Evolutionary conservation across 2,797 vertebrate species (phyloP).

Genomic region (Myotis myotis): DNA sequence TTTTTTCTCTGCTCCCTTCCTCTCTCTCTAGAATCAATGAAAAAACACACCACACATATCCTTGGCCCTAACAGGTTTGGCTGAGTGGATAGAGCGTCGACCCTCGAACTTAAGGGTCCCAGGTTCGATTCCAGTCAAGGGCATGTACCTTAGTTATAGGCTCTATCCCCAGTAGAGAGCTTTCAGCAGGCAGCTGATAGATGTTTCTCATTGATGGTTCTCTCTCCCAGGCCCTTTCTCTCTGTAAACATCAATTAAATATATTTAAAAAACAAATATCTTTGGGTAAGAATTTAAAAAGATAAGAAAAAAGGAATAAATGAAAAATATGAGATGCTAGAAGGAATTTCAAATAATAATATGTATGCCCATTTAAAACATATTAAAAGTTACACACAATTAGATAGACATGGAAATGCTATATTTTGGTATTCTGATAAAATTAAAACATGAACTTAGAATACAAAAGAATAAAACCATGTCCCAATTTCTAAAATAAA

Average conservation of each 20-base stretch:
- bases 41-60: too few species aligned
- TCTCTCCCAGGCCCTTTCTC: background rate
- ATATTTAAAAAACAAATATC: background rate
- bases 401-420: background rate
- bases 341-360: background rate
- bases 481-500: constrained; percentile 19
- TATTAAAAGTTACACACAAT: background rate
- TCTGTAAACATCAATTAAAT: background rate
- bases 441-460: background rate
- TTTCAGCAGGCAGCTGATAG: too few species aligned
- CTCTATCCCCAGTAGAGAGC: too few species aligned
- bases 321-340: background rate
- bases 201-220: too few species aligned
- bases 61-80: too few species aligned
- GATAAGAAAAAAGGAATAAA: constrained; percentile 5
- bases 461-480: background rate
- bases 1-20: background rate
- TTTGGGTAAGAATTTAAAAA: background rate
- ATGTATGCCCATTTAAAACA: background rate
- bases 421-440: background rate
- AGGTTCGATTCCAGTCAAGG: too few species aligned
- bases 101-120: too few species aligned
- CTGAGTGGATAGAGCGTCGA: too few species aligned
- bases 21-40: background rate
- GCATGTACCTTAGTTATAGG: too few species aligned